These are phyloP conservation scores for Cyanocitta stelleri DNA, from an alignment of 2,113 vertebrate genomes.

Conservation along the genomic window DNA sequence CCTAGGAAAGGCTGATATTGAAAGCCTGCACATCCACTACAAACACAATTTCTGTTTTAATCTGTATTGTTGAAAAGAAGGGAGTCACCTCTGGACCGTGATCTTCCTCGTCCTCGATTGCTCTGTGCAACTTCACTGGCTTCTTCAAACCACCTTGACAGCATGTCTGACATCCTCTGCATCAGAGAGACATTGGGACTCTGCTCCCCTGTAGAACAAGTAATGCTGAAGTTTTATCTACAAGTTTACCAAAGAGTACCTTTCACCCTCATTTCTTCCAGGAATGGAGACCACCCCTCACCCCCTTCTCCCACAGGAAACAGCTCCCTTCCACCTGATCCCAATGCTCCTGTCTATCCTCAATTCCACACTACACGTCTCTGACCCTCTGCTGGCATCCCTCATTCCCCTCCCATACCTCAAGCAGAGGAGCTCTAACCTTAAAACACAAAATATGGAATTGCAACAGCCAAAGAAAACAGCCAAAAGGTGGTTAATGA, in stretches of 20 bases:
- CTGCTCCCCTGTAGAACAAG: constrained; percentile 83
- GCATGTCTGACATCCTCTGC: constrained; percentile 99
- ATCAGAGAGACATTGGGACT: constrained; percentile 95
- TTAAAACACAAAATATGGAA: background rate
- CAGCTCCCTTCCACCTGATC: background rate
- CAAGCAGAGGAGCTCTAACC: background rate
- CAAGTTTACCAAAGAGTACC: background rate
- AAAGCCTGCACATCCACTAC: background rate
- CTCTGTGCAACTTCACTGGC: constrained; percentile 93
- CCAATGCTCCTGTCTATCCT: background rate
- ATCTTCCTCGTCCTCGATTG: constrained; percentile 85
- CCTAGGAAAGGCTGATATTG: background rate
- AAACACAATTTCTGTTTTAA: background rate
- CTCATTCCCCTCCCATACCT: background rate
- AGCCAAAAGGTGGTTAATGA: background rate
- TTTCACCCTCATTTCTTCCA: background rate
- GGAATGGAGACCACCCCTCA: background rate
- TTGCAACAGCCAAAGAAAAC: background rate
- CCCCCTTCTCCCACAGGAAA: background rate
- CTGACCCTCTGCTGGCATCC: background rate
- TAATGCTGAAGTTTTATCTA: background rate
- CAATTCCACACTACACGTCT: background rate
- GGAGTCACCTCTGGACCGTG: constrained; percentile 82
- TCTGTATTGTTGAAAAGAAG: background rate
- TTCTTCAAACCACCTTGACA: constrained; percentile 98